phyloP scores from a whole-genome alignment of 2,888 invertebrate species.

The Balanococcus diminutus region DNA sequence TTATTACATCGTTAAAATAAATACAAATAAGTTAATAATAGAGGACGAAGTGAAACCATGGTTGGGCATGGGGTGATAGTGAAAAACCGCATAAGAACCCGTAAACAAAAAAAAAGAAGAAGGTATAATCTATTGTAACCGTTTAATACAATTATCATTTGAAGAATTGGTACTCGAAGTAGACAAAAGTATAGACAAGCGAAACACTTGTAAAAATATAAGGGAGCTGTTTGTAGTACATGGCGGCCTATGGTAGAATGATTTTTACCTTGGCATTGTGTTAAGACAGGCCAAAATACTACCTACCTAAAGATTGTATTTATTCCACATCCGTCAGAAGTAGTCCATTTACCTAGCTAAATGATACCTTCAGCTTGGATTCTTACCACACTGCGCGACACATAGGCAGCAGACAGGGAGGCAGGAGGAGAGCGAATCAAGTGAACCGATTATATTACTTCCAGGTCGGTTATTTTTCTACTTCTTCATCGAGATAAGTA shows the following conservation, averaged over 20 bases:
- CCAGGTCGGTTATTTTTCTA: slow-evolving; percentile 44
- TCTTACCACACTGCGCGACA: neutral
- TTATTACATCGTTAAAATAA: slow-evolving; percentile 47
- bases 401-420: neutral
- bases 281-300: neutral
- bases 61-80: neutral
- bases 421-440: slow-evolving; percentile 2
- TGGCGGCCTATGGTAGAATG: neutral
- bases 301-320: neutral
- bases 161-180: neutral
- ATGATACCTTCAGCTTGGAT: slow-evolving; percentile 18
- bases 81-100: neutral
- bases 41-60: neutral
- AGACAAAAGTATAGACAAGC: neutral
- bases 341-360: slow-evolving; percentile 22
- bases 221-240: neutral
- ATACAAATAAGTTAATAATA: slow-evolving; percentile 41
- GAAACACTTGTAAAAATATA: neutral
- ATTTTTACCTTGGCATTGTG: neutral
- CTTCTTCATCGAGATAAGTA: slow-evolving; percentile 44
- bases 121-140: slow-evolving; percentile 8
- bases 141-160: slow-evolving; percentile 39
- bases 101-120: neutral
- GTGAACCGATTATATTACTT: slow-evolving; percentile 46
- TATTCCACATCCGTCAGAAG: slow-evolving; percentile 25